Conservation (phyloP, 2,888 invertebrate genomes). For the Drosophila neutralis region DNA sequence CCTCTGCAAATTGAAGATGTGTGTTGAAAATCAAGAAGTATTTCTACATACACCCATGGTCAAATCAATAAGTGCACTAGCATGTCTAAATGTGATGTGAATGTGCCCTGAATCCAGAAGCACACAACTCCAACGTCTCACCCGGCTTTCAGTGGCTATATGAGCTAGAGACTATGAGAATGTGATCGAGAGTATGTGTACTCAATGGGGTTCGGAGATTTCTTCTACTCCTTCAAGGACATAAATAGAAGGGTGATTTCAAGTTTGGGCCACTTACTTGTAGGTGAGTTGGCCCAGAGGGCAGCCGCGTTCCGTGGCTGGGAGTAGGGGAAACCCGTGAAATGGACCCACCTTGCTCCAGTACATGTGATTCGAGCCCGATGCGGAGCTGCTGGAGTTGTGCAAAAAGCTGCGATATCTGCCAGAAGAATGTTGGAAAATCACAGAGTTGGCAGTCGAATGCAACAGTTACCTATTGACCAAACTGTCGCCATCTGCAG, state of each 20-base stretch:
- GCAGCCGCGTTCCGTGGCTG: conserved; percentile 89
- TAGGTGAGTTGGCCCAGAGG: conserved; percentile 94
- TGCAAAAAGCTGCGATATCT: conserved; percentile 84
- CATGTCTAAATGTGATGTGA: not conserved
- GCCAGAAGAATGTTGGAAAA: not conserved
- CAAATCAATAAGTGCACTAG: not conserved
- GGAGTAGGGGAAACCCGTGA: conserved; percentile 92
- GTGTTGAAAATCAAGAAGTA: not conserved
- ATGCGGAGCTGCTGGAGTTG: conserved; percentile 80
- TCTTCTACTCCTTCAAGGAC: not conserved
- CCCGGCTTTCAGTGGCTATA: not conserved
- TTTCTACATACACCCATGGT: not conserved
- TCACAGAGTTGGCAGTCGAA: not conserved
- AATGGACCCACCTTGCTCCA: conserved; percentile 93
- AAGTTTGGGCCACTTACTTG: conserved; percentile 76
- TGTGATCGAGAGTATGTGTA: not conserved
- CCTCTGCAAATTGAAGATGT: conserved; percentile 85
- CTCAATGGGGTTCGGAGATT: not conserved
- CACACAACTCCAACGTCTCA: not conserved
- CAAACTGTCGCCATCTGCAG: conserved; percentile 84
- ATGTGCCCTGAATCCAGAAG: not conserved
- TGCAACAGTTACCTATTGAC: conserved; percentile 81
- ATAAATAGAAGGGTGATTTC: not conserved
- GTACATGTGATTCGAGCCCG: conserved; percentile 86
- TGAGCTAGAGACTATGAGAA: not conserved